Conservation (phyloP, 2,888 invertebrate species). For the Xestia ashworthii region DNA sequence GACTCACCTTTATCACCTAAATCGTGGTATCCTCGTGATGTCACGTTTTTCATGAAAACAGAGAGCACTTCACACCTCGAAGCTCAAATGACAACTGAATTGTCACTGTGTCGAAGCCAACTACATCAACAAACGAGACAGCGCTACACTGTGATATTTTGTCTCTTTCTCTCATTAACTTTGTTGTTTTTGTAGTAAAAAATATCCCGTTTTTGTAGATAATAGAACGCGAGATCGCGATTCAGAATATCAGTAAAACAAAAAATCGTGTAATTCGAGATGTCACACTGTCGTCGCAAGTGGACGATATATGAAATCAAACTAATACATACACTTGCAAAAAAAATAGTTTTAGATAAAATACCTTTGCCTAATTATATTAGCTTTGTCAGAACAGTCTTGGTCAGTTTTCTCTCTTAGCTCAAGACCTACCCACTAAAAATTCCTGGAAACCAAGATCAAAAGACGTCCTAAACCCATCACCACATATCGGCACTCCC, state of each 20-base stretch:
- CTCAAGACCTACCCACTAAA: constrained; percentile 29
- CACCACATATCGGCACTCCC: constrained; percentile 16
- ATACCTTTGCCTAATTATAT: no score
- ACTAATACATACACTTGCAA: no score
- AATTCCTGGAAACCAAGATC: constrained; percentile 35
- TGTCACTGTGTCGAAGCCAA: constrained; percentile 11
- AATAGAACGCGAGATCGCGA: constrained; percentile 16
- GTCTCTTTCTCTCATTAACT: constrained; percentile 1
- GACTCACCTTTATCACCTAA: constrained; percentile 12
- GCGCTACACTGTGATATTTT: constrained; percentile 15
- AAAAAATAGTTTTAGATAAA: no score
- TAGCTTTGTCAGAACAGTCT: no score
- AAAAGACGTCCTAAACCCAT: constrained; percentile 36
- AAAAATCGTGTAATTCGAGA: constrained; percentile 27
- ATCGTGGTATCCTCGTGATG: constrained; percentile 15
- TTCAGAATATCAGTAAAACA: constrained; percentile 29
- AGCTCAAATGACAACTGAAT: background rate
- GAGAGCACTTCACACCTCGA: constrained; percentile 13
- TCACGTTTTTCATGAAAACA: constrained; percentile 12
- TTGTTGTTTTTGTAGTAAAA: constrained; percentile 18
- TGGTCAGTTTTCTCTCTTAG: background rate
- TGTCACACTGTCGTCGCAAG: constrained; percentile 22
- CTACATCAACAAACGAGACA: constrained; percentile 1
- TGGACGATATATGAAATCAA: no score
- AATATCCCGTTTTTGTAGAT: constrained; percentile 20